Conservation (phyloP, 2,888 invertebrate species). For the Athalia rosae region DNA sequence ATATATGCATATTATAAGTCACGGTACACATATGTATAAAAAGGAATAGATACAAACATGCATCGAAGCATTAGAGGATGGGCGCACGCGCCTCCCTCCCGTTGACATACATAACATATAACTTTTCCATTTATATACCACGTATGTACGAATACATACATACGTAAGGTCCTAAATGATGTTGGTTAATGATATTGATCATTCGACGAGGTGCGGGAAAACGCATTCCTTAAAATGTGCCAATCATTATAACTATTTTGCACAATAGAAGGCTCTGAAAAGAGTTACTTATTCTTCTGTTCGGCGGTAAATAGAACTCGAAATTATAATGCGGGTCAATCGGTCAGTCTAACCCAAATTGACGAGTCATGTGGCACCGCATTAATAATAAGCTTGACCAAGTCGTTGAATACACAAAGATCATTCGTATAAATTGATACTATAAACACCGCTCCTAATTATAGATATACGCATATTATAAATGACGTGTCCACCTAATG, state of each 20-base stretch:
- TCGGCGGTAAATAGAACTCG: not conserved
- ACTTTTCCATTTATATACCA: too few relatives aligned
- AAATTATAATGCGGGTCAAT: not conserved
- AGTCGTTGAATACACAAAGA: too few relatives aligned
- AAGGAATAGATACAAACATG: slow-evolving; percentile 1
- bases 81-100: not conserved
- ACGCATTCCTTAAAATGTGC: too few relatives aligned
- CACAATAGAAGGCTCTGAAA: not conserved
- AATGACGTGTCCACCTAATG: not conserved
- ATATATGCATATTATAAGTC: not conserved
- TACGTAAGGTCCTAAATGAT: too few relatives aligned
- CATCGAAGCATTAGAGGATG: not conserved
- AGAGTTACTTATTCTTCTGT: not conserved
- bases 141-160: too few relatives aligned
- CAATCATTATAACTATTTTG: too few relatives aligned
- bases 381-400: too few relatives aligned
- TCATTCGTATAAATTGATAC: too few relatives aligned
- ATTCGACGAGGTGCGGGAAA: too few relatives aligned
- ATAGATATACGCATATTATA: not conserved
- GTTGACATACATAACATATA: too few relatives aligned
- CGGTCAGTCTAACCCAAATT: slow-evolving; percentile 10
- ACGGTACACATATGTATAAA: not conserved
- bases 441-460: too few relatives aligned
- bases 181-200: too few relatives aligned
- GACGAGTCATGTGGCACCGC: not conserved